These are phyloP conservation scores for Perca fluviatilis DNA, from an alignment of 2,113 vertebrate species.

Conservation along the genomic window DNA sequence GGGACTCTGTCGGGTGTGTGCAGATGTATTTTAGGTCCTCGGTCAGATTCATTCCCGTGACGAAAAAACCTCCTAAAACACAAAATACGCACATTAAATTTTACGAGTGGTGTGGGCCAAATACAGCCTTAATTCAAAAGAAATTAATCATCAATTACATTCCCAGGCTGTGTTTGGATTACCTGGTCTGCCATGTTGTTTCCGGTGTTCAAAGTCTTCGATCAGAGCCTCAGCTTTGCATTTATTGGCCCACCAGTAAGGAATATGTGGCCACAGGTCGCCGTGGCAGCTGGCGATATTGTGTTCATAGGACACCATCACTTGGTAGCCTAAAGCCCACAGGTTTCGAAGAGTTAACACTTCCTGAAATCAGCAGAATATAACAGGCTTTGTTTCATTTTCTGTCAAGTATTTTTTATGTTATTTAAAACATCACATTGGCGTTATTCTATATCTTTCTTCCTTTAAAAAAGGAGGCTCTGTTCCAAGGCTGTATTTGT, in stretches of 20 bases:
- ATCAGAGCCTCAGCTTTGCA: conserved; percentile 83
- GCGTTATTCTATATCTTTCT: neutral
- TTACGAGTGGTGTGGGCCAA: neutral
- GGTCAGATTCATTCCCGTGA: conserved; percentile 86
- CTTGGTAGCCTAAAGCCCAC: conserved; percentile 80
- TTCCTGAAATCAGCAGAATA: conserved; percentile 73
- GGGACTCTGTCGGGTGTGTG: conserved; percentile 83
- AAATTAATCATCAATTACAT: neutral
- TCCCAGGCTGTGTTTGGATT: neutral
- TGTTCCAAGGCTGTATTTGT: neutral
- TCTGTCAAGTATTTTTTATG: neutral
- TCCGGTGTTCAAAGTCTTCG: conserved; percentile 82
- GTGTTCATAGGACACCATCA: conserved; percentile 86
- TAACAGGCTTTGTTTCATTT: neutral
- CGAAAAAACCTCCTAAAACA: conserved; percentile 84
- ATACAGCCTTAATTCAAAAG: neutral
- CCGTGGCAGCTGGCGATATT: conserved; percentile 58
- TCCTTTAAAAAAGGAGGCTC: too few relatives aligned
- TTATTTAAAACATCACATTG: neutral
- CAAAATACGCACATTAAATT: neutral
- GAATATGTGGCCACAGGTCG: conserved; percentile 84
- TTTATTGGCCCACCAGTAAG: conserved; percentile 89
- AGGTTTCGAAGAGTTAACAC: conserved; percentile 79
- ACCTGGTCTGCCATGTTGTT: conserved; percentile 84
- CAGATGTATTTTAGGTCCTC: conserved; percentile 87